phyloP scores from a whole-genome alignment of 1,140 invertebrate genomes.

The Spodoptera litura region DNA sequence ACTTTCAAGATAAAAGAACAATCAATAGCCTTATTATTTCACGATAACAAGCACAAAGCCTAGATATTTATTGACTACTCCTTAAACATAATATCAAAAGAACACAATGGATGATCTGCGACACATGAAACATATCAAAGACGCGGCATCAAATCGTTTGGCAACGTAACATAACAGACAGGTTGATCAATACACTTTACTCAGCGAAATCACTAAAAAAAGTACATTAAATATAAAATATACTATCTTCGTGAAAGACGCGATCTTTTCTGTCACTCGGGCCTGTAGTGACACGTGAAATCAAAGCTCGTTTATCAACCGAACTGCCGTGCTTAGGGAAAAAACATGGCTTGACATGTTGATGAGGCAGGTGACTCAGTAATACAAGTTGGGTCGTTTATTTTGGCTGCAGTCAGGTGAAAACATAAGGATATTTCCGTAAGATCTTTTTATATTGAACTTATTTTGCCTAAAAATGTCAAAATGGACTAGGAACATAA shows the following conservation, averaged over 20 bases:
- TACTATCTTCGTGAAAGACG: constrained; percentile 22
- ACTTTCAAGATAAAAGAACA: too few relatives aligned
- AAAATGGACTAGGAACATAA: too few relatives aligned
- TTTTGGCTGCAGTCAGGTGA: not conserved
- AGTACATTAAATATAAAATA: constrained; percentile 41
- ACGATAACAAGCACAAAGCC: too few relatives aligned
- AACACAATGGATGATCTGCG: not conserved
- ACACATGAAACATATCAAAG: not conserved
- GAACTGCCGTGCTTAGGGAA: constrained; percentile 34
- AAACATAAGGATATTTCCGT: too few relatives aligned
- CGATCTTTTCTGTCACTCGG: constrained; percentile 43
- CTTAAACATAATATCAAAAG: too few relatives aligned
- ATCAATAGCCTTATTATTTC: too few relatives aligned
- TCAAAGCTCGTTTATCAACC: constrained; percentile 44
- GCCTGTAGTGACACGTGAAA: constrained; percentile 44
- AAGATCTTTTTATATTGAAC: too few relatives aligned
- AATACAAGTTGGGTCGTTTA: not conserved
- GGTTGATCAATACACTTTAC: constrained; percentile 28
- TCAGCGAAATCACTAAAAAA: constrained; percentile 20
- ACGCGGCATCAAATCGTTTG: not conserved
- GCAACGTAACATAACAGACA: constrained; percentile 2
- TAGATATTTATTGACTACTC: too few relatives aligned
- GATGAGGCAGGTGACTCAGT: constrained; percentile 6
- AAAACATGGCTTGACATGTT: constrained; percentile 32
- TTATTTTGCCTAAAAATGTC: too few relatives aligned